A percentile compares a stretch with the other conserved stretches of the same genome.
Conservation (phyloP, 2,888 invertebrate species). For the Globia sparganii region DNA sequence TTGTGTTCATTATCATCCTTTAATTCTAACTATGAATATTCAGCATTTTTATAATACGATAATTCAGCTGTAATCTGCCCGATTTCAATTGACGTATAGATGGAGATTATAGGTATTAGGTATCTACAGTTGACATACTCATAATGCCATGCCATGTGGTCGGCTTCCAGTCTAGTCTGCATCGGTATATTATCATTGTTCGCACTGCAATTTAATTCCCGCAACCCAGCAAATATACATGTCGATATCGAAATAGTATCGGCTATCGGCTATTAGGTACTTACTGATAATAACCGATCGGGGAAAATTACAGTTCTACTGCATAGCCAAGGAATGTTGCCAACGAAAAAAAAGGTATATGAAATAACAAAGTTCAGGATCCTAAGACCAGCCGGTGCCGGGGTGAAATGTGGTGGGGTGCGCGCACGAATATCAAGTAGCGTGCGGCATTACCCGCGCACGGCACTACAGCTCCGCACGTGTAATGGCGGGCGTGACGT, state of each 20-base stretch:
- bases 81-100: not conserved
- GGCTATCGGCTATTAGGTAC: constrained; percentile 37
- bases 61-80: not conserved
- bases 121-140: not conserved
- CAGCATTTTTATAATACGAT: not conserved
- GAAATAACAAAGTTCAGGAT: constrained; percentile 85
- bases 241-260: constrained; percentile 30
- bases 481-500: constrained; percentile 82
- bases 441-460: constrained; percentile 67
- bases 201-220: constrained; percentile 1
- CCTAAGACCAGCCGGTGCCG: constrained; percentile 80
- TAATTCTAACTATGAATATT: constrained; percentile 6
- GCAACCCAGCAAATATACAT: constrained; percentile 4
- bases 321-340: constrained; percentile 71
- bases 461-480: constrained; percentile 68
- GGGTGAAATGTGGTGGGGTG: constrained; percentile 84
- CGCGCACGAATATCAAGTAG: constrained; percentile 84
- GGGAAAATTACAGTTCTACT: constrained; percentile 70
- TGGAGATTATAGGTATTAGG: not conserved
- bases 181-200: constrained; percentile 32
- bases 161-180: not conserved
- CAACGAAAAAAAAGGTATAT: constrained; percentile 74
- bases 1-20: constrained; percentile 15
- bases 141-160: constrained; percentile 9
- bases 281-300: constrained; percentile 32